Evolutionary conservation across 37 sponge, comb jelly and placozoan genomes (phyloP), one percentile per base, ranked within the genome.

Genomic region (Petrosia ficiformis): DNA sequence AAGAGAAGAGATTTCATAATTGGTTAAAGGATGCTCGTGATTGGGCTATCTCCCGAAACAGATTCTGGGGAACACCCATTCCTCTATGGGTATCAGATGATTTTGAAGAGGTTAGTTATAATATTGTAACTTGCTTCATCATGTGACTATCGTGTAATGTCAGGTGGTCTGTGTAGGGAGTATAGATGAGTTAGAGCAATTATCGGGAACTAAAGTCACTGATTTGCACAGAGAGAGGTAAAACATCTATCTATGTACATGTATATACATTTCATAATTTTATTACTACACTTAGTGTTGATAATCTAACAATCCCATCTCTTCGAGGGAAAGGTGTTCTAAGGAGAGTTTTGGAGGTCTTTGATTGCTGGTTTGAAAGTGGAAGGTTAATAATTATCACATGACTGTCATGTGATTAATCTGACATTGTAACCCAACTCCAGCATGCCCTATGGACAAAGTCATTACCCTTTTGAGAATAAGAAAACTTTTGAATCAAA

Each of bases 291-390:
- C 71, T 37, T 48, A 98, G 99, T 82, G 90, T 98, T 43, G 99
- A 98, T 63, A 67, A 82, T 32, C 80, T 98, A 81, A 95, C 96
- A 56, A 98, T 98, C 26, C 96, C 96, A 0, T 92, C 93, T 44
- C 35, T 39, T 44, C 81, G 81, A 19, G 99, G 99, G 8, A 85
- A 87, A 14, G 93, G 91, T 2, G 86, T 72, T 24, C 80, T 98
- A 57, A 60, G 74, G 67, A 67, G 99, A 14, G 81, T 98, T 0
- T n/a, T 91, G 0, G 96, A 95, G 69, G 99, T 98, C 70, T 92
- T 98, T 67, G 99, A 98, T 82, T 98, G 99, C 80, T 98, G 99
- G 99, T 98, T 98, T 89, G 99, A 98, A 78, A 93, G 94, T 82
- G 99, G 99, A 8, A 91, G 89, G 89, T 88, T 65, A 10, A 69